phyloP scores from a whole-genome alignment of 2,113 vertebrate species.

The Brienomyrus longianalis region DNA sequence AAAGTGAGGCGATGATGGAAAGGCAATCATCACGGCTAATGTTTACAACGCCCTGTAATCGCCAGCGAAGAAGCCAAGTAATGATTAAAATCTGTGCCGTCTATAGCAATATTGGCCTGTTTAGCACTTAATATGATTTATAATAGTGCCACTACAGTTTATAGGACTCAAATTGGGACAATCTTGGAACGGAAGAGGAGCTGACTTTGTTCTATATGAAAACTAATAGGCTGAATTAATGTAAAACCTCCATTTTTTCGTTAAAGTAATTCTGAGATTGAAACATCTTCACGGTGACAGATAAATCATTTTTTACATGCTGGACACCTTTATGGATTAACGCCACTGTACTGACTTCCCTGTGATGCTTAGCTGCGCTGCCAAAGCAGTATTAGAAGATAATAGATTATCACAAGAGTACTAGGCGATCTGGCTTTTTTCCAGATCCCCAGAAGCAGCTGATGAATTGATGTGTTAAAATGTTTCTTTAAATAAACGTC shows the following conservation, averaged over 20 bases:
- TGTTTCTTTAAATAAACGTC: slow-evolving; percentile 17
- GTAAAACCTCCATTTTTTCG: background rate
- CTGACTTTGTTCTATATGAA: background rate
- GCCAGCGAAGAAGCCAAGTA: background rate
- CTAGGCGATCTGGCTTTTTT: background rate
- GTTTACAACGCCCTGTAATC: background rate
- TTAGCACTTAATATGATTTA: slow-evolving; percentile 14
- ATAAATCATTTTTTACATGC: background rate
- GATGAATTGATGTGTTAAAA: slow-evolving; percentile 18
- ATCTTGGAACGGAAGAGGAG: background rate
- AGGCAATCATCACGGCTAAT: background rate
- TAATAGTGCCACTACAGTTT: background rate
- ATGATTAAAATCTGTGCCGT: slow-evolving; percentile 1
- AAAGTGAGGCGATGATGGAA: background rate
- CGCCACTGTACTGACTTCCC: background rate
- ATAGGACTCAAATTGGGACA: background rate
- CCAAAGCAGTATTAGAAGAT: background rate
- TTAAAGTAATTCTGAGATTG: background rate
- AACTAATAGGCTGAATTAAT: background rate
- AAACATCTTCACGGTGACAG: background rate
- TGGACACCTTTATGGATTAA: background rate
- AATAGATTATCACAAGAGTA: background rate
- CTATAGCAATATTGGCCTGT: background rate
- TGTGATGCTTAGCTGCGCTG: background rate
- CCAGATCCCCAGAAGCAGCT: background rate